Base-by-base conservation (phyloP, 1,140 invertebrate genomes). In the Camponotus vicinus region DNA sequence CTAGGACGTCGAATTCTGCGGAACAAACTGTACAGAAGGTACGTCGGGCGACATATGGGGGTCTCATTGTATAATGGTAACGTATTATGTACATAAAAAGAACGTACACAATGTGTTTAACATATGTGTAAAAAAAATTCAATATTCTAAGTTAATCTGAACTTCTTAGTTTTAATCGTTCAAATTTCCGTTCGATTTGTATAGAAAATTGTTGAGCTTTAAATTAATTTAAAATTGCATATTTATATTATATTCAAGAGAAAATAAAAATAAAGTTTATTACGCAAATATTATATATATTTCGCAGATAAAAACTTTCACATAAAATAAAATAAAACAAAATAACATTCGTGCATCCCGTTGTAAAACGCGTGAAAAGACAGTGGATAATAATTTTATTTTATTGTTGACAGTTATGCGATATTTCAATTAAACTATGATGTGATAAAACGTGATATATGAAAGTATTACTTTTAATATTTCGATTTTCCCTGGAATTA, bases 11-110 rank as follows among this genome's bases (percentile, higher is more conserved):
- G 95, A 84, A 95, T 96, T 86, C 93, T 96, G 85, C 95, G 96
- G 88, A 95, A 96, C 88, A 96, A 96, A 92, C 94, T 96, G 82
- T 93, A 96, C 77, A 96, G 95, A 95, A 96, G 96, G 96, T 96
- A 96, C 93, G 92, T 92, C 73, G 82, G 67, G 71, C 45, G 49
- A 34, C 45, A 40, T 21, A 45, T 27, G 76, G 27, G 27, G 27
- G 79, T n/a, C 37, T 42, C 27, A 45, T 70, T 69, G 55, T 70
- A 70, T 80, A 57, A 70, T n/a, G 49, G 45, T 82, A 59, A 49
- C 34, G 40, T 27, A 15, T 27, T 34, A 34, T 13, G 75, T 45
- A 77, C 15, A 34, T 32, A 42, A 69, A 78, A 66, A 77, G 21
- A 40, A 21, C 4, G 11, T 18, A 32, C n/a, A 32, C 32, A 1